phyloP scores from a whole-genome alignment of 1,140 invertebrate species.

The Drosophila sproati region DNA sequence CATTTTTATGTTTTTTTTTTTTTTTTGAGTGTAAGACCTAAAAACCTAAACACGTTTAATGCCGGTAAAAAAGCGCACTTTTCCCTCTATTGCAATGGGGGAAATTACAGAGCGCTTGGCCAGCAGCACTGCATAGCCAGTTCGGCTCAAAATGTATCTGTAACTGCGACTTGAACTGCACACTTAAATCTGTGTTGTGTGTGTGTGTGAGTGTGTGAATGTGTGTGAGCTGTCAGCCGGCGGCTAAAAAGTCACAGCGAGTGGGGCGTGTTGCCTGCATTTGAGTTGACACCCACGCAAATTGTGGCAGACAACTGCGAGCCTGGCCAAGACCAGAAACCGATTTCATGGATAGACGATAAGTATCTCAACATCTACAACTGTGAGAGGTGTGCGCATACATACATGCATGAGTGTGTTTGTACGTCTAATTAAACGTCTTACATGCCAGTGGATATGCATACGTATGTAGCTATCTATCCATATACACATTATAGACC shows the following conservation, averaged over 20 bases:
- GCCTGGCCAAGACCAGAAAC: constrained; percentile 37
- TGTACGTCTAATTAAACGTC: constrained; percentile 59
- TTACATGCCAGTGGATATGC: constrained; percentile 4
- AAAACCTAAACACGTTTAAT: constrained; percentile 78
- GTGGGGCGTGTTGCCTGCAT: constrained; percentile 35
- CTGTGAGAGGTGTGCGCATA: constrained; percentile 7
- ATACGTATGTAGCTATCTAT: constrained; percentile 8
- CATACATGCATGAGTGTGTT: constrained; percentile 7
- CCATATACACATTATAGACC: constrained; percentile 14
- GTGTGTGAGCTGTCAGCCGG: constrained; percentile 5
- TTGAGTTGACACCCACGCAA: constrained; percentile 68
- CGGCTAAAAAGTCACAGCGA: constrained; percentile 8
- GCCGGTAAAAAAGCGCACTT: constrained; percentile 52
- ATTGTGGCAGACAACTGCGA: constrained; percentile 31
- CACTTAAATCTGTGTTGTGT: neutral
- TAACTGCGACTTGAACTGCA: constrained; percentile 4
- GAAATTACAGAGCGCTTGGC: neutral
- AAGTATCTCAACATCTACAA: constrained; percentile 31
- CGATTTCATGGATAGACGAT: constrained; percentile 60
- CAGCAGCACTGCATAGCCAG: constrained; percentile 8
- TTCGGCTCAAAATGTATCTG: neutral
- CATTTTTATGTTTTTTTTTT: too few relatives aligned
- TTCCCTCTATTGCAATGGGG: constrained; percentile 38
- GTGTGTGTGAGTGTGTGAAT: constrained; percentile 12
- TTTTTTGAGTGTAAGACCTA: constrained; percentile 30